phyloP scores from a whole-genome alignment of 1,140 invertebrate genomes.

The Centruroides sculpturatus region DNA sequence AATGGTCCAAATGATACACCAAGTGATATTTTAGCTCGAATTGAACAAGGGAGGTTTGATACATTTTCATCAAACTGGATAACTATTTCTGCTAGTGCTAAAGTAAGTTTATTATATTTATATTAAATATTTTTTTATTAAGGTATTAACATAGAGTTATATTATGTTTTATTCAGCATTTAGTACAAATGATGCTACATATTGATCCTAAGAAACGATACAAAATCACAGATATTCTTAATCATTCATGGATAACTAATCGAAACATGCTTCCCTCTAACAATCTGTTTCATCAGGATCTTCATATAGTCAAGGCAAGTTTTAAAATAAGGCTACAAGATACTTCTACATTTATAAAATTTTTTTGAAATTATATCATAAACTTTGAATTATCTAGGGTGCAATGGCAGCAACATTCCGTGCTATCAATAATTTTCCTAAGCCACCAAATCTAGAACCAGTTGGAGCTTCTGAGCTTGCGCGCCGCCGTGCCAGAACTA shows the following conservation, averaged over 20 bases:
- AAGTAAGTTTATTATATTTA: slow-evolving; percentile 33
- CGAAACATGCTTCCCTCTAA: slow-evolving; percentile 38
- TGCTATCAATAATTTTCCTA: slow-evolving; percentile 57
- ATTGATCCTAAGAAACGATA: slow-evolving; percentile 76
- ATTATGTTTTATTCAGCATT: slow-evolving; percentile 34
- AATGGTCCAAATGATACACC: slow-evolving; percentile 81
- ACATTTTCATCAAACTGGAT: slow-evolving; percentile 57
- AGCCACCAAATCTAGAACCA: slow-evolving; percentile 61
- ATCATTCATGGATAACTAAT: slow-evolving; percentile 64
- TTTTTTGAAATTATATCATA: too few relatives aligned
- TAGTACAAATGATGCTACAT: slow-evolving; percentile 82
- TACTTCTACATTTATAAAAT: too few relatives aligned
- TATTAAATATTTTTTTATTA: too few relatives aligned
- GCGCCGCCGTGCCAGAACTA: slow-evolving; percentile 45
- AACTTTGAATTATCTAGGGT: slow-evolving; percentile 37
- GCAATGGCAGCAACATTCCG: slow-evolving; percentile 68
- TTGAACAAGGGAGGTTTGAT: slow-evolving; percentile 76
- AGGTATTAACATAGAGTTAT: too few relatives aligned
- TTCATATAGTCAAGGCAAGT: slow-evolving; percentile 30
- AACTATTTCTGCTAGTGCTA: slow-evolving; percentile 62
- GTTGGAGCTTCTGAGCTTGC: slow-evolving; percentile 73
- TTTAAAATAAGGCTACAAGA: background rate
- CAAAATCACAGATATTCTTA: slow-evolving; percentile 65
- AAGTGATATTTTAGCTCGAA: slow-evolving; percentile 74
- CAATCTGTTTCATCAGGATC: slow-evolving; percentile 14